Base-by-base conservation (phyloP, 2,797 vertebrate species). In the Crypturellus tataupa region DNA sequence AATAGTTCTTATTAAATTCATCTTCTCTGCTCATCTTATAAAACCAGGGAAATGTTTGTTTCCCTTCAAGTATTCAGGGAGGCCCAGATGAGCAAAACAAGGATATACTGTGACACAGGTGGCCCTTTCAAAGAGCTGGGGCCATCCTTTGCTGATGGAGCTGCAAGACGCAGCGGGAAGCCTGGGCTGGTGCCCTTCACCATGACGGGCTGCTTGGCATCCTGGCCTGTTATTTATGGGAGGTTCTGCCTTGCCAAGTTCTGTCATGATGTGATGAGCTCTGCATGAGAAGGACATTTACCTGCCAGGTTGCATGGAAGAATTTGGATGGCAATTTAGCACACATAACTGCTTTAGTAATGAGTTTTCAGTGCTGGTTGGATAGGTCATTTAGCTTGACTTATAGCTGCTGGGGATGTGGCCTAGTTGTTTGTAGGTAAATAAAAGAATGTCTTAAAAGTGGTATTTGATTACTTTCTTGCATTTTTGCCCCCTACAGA, bases 401-500 rank as follows among this genome's bases (percentile, higher is more conserved):
- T 75, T 79, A 23, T 3, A 15, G 21, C 59, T 71, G n/a, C 58
- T 72, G 80, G 44, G 42, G 33, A 53, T 64, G 40, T 25, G 12
- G 46, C 35, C 44, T 27, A 10, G 40, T 39, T 76, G 58, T 79
- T 69, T 65, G 71, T 27, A 58, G 60, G 39, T 69, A 63, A 81
- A 75, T 20, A 33, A 44, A 82, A 72, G 0, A 72, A 80, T 64
- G 56, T 31, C 6, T 69, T 86, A 47, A 17, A 16, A 16, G 10
- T 46, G 2, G 2, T 68, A 23, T 72, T 73, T 60, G 20, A 62
- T 85, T 64, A 27, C 72, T 58, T 80, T 53, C 6, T 29, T 55
- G 5, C 6, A 9, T 8, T 53, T 12, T 78, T 37, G n/a, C 49
- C 44, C 47, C 23, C 88, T 71, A 3, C 93, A 98, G 98, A 97